A percentile compares a stretch with the other conserved stretches of the same genome.
Evolutionary conservation across 2,797 vertebrate genomes (phyloP).

Genomic region (Pantherophis vulpinus): DNA sequence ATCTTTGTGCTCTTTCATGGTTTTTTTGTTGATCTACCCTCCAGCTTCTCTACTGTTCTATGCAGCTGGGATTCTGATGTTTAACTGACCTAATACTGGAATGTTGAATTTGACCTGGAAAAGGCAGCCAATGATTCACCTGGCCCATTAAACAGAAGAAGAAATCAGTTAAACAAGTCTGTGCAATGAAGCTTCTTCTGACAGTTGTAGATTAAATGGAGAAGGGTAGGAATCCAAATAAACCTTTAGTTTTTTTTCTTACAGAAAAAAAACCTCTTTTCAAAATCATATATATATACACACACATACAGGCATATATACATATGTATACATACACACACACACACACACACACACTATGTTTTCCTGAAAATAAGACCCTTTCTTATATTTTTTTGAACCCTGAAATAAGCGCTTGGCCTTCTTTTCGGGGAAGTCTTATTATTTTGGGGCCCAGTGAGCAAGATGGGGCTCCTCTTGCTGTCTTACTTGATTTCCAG

Average conservation of each 20-base stretch:
- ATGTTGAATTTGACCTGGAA: neutral
- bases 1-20: conserved; percentile 24
- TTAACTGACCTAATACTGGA: neutral
- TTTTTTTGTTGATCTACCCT: conserved; percentile 13
- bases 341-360: too few species aligned
- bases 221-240: conserved; percentile 22
- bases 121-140: conserved; percentile 8
- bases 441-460: too few species aligned
- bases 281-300: conserved; percentile 8
- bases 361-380: too few species aligned
- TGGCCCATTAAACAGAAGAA: conserved; percentile 20
- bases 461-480: too few species aligned
- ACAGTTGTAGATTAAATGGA: conserved; percentile 32
- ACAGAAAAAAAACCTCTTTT: neutral
- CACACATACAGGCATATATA: too few species aligned
- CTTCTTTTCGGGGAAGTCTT: too few species aligned
- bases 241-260: conserved; percentile 14
- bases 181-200: conserved; percentile 37
- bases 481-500: too few species aligned
- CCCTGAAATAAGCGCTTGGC: too few species aligned
- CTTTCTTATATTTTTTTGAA: too few species aligned
- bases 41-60: neutral
- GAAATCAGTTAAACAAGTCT: conserved; percentile 43
- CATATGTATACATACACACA: too few species aligned
- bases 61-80: conserved; percentile 10